Percentiles rank a stretch among this genome's conserved stretches.
phyloP scores from a whole-genome alignment of 2,797 vertebrate species.

The Dendrocincla fuliginosa region DNA sequence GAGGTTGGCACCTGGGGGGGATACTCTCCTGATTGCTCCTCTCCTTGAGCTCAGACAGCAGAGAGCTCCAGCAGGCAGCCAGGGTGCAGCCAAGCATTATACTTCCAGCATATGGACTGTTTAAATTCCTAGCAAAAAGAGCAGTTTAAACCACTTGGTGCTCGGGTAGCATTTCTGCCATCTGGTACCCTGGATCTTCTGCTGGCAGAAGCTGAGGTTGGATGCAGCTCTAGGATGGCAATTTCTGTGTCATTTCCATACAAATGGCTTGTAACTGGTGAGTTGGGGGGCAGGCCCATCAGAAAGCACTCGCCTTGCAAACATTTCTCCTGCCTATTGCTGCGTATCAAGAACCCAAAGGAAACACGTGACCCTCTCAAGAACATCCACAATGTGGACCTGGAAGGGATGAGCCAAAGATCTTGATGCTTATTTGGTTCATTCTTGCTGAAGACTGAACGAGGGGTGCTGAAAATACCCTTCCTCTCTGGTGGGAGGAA shows the following conservation, averaged over 20 bases:
- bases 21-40: neutral
- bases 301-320: constrained; percentile 3
- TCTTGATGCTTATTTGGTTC: neutral
- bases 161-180: constrained; percentile 40
- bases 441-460: neutral
- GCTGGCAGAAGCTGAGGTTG: constrained; percentile 34
- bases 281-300: neutral
- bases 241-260: constrained; percentile 32
- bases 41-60: neutral
- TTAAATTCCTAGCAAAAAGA: constrained; percentile 54
- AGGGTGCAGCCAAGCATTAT: neutral
- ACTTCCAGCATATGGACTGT: constrained; percentile 36
- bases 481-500: neutral
- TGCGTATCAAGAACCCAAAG: neutral
- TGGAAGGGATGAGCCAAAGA: neutral
- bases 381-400: neutral
- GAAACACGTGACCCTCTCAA: neutral
- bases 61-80: neutral
- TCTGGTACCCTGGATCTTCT: constrained; percentile 32
- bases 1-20: fast-evolving
- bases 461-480: neutral
- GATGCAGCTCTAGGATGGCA: constrained; percentile 10
- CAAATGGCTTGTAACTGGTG: constrained; percentile 12
- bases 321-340: neutral
- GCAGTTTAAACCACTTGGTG: constrained; percentile 31